A percentile compares a stretch with the other conserved stretches of the same genome.
These are phyloP conservation scores for Eudyptes chrysolophus DNA, from an alignment of 2,113 vertebrate species.

Conservation along the genomic window DNA sequence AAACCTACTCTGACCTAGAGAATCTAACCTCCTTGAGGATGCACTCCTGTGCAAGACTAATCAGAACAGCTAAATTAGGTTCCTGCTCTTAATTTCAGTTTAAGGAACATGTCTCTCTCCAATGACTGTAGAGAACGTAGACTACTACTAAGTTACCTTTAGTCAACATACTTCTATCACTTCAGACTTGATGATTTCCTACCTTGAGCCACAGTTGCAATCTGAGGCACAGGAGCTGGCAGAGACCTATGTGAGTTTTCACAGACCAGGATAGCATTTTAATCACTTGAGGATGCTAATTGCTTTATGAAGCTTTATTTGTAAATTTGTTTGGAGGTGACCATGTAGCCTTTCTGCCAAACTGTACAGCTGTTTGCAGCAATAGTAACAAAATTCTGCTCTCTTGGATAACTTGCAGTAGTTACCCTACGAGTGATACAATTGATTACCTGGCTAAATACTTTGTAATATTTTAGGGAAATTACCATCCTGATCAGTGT, in stretches of 20 bases:
- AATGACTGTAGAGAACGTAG: neutral
- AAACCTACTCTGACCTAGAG: neutral
- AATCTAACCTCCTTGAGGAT: neutral
- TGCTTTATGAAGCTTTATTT: neutral
- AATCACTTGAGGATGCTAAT: neutral
- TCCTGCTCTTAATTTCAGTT: neutral
- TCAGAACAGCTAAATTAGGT: neutral
- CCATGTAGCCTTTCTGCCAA: neutral
- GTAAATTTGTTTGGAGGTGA: neutral
- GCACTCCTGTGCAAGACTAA: neutral
- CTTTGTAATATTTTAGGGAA: neutral
- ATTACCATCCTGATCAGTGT: neutral
- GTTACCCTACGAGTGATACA: neutral
- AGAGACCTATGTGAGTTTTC: neutral
- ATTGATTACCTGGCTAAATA: neutral
- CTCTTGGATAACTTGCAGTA: neutral
- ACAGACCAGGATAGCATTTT: neutral
- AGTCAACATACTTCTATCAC: neutral
- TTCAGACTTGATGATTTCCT: neutral
- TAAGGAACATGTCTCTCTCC: neutral
- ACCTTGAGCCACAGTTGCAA: neutral
- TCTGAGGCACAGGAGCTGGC: neutral
- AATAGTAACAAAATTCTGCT: neutral
- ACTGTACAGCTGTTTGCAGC: neutral
- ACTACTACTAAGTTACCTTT: neutral